Base-by-base conservation (phyloP, 2,888 invertebrate genomes). In the Spisula solida region DNA sequence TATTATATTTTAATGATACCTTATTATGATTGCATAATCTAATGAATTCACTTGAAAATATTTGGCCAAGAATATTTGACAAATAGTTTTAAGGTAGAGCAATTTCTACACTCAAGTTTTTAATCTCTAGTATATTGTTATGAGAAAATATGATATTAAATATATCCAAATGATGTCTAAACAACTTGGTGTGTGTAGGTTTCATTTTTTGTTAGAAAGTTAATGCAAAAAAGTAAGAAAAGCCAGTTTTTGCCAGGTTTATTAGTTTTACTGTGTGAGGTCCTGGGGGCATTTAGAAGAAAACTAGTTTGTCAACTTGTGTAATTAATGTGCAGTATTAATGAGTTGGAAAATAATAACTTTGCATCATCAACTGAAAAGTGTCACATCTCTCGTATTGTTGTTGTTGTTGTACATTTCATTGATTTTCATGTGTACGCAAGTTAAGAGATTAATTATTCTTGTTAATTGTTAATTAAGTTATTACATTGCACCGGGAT, bases 401-500 rank as follows among this genome's bases (percentile, higher is more conserved):
- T n/a, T 56, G 56, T n/a, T 18, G 56, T 56, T 56, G 60, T 25
- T 25, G n/a, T 66, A 66, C 10, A 25, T 66, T n/a, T 66, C 51
- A 66, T 66, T 25, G 60, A 66, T 66, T 66, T 66, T 66, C 60
- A 25, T 66, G 60, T 66, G 25, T 25, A 51, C 51, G 60, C 60
- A 10, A 2, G 60, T 66, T 66, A 8, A 10, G n/a, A 25, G 60
- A 66, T 66, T 25, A 5, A 66, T 66, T 66, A 10, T n/a, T 10
- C 60, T 66, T 66, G 60, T 66, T 25, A 66, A 66, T 66, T 66
- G 60, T 66, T 66, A 66, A 66, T 66, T 25, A 25, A 66, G 12
- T 66, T 66, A 66, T 66, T 66, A 66, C 60, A 66, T 66, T 66
- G n/a, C 60, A 25, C 25, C n/a, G 60, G 60, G 25, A 66, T 25